Evolutionary conservation across 2,113 vertebrate species (phyloP), one percentile per base, ranked within the genome.

Genomic region (Bufo gargarizans): DNA sequence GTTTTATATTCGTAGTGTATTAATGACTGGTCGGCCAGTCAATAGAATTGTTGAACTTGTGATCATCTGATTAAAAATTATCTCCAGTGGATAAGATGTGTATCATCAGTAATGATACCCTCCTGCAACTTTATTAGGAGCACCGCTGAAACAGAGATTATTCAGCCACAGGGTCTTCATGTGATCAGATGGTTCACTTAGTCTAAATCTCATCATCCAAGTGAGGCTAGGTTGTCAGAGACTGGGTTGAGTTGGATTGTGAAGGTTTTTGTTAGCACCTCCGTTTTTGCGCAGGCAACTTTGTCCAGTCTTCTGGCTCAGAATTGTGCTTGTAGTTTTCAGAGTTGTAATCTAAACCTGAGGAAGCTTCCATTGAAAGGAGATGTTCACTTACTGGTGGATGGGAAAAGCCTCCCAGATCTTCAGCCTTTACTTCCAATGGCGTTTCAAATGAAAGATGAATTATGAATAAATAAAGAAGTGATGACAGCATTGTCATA

Each of bases 311-410:
- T 6, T 53, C 9, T 53, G 53, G 53, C 53, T 53, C 53, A 53
- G 53, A 53, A 6, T 53, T 53, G 1, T 53, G 53, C 9, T 9
- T 53, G 53, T 6, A 33, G 33, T 33, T 33, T 33, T 33, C 4
- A 17, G 4, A 6, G 10, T 2, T 9, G 65, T 33, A 3, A 0
- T 22, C 10, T 71, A 45, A 45, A 71, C 22, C 33, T 71, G 14
- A 17, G 2, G 7, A 74, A 45, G 69, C 12, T 43, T 45, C 71
- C 5, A 17, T 19, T 74, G 33, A 13, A 45, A 45, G 8, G 50
- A 77, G 16, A 33, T 45, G 19, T n/a, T 82, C 47, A 83, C 81
- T 83, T 69, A 83, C 81, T 69, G 81, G 6, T 22, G 45, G 20
- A 22, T 58, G 0, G 3, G 65, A 69, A 53, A 22, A 17, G 6